Percentiles rank a stretch among this genome's conserved stretches.
Conservation (phyloP, 2,797 vertebrate genomes). For the Enteromius viviparus region DNA sequence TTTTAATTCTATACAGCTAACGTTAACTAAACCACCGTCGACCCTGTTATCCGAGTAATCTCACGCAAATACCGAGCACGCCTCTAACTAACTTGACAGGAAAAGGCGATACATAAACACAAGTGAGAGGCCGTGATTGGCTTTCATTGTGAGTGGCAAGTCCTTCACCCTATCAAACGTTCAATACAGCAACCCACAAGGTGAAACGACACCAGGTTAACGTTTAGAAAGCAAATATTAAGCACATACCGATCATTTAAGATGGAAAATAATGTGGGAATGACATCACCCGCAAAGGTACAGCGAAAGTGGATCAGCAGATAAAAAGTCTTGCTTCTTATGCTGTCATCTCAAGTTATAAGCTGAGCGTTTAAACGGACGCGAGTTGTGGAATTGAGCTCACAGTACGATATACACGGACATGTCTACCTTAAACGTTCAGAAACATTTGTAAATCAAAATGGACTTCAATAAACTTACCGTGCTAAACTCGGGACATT, state of each 20-base stretch:
- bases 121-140: conserved; percentile 27
- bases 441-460: not conserved
- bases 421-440: not conserved
- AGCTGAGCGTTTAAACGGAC: not conserved
- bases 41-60: conserved; percentile 16
- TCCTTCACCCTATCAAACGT: not conserved
- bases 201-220: conserved; percentile 7
- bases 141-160: not conserved
- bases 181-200: not conserved
- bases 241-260: not conserved
- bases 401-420: not conserved
- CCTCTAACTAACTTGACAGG: conserved; percentile 48
- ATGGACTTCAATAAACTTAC: conserved; percentile 21
- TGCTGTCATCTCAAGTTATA: not conserved
- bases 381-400: not conserved
- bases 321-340: not conserved
- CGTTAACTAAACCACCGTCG: not conserved
- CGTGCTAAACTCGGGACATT: conserved; percentile 44
- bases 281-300: not conserved
- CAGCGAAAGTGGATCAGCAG: not conserved
- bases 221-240: conserved; percentile 12
- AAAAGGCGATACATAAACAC: conserved; percentile 44
- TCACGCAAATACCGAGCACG: conserved; percentile 46
- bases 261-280: not conserved
- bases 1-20: not conserved